A percentile compares a stretch with the other conserved stretches of the same genome.
Evolutionary conservation across 2,888 invertebrate genomes (phyloP).

Genomic region (Drosophila algonquin): DNA sequence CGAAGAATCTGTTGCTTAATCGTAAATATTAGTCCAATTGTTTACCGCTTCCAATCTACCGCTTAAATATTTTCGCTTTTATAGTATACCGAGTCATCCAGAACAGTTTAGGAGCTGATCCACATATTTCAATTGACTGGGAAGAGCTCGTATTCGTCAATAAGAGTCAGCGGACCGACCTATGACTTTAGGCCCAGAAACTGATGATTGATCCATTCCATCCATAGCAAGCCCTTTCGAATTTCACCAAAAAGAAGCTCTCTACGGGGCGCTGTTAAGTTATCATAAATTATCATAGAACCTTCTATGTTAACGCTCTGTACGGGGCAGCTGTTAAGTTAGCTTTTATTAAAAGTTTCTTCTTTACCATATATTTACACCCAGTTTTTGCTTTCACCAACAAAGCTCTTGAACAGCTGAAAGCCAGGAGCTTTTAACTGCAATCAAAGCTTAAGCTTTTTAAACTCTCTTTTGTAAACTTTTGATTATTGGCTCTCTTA

Average conservation of each 20-base stretch:
- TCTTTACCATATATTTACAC: neutral
- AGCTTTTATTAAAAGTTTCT: conserved; percentile 5
- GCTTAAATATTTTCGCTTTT: too few species aligned
- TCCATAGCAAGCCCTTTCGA: neutral
- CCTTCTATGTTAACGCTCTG: conserved; percentile 1
- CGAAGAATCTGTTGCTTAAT: too few species aligned
- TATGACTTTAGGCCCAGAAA: conserved; percentile 46
- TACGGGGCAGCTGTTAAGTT: neutral
- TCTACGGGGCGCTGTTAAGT: too few species aligned
- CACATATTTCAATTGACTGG: too few species aligned
- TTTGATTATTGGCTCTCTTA: neutral
- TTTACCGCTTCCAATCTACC: too few species aligned
- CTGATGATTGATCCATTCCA: conserved; percentile 2
- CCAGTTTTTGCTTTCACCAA: neutral
- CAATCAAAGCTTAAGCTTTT: conserved; percentile 16
- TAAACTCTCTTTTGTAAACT: conserved; percentile 38
- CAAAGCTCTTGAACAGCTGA: too few species aligned
- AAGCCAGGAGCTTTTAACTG: conserved; percentile 10
- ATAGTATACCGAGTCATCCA: too few species aligned
- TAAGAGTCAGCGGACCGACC: conserved; percentile 49
- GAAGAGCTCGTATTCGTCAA: too few species aligned
- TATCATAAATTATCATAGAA: too few species aligned
- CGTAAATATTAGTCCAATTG: too few species aligned
- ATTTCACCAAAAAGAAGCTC: conserved; percentile 13
- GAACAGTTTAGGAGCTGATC: too few species aligned